A percentile compares a stretch with the other conserved stretches of the same genome.
These are phyloP conservation scores for Indicator indicator DNA, from an alignment of 2,113 vertebrate species.

Conservation along the genomic window DNA sequence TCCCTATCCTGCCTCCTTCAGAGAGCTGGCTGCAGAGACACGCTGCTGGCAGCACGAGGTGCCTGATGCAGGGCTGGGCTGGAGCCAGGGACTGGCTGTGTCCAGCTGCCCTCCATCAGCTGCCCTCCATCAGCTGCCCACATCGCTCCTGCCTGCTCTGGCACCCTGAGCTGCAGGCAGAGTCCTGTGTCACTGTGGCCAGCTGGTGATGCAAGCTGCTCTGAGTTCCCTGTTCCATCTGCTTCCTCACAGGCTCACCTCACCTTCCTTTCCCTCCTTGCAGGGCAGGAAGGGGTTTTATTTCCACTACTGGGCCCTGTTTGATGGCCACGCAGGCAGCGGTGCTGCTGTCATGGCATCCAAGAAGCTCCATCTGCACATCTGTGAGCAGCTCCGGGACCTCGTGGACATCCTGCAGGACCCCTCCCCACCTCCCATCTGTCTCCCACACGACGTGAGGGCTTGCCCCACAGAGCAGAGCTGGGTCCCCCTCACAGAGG, in stretches of 20 bases:
- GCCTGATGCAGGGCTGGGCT: background rate
- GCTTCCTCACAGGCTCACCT: background rate
- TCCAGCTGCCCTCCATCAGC: background rate
- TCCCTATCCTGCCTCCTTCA: fast-evolving
- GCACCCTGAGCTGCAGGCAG: background rate
- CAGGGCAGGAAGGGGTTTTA: slow-evolving; percentile 84
- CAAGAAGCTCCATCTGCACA: slow-evolving; percentile 87
- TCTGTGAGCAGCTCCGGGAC: slow-evolving; percentile 89
- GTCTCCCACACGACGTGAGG: slow-evolving; percentile 73
- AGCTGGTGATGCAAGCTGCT: background rate
- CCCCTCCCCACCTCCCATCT: slow-evolving; percentile 82
- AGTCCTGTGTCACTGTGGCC: background rate
- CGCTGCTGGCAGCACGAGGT: background rate
- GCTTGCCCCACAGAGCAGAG: slow-evolving; percentile 37
- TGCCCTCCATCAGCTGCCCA: background rate
- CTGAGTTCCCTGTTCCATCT: background rate
- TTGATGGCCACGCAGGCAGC: slow-evolving; percentile 92
- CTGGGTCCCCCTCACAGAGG: slow-evolving; percentile 53
- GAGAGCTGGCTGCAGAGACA: fast-evolving
- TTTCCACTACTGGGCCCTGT: slow-evolving; percentile 93
- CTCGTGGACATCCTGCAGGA: slow-evolving; percentile 89
- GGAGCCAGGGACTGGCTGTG: background rate
- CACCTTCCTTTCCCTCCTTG: background rate
- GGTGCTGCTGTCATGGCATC: slow-evolving; percentile 92
- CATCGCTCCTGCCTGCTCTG: background rate